Evolutionary conservation across 2,888 invertebrate species (phyloP).

Genomic region (Erebia ligea): DNA sequence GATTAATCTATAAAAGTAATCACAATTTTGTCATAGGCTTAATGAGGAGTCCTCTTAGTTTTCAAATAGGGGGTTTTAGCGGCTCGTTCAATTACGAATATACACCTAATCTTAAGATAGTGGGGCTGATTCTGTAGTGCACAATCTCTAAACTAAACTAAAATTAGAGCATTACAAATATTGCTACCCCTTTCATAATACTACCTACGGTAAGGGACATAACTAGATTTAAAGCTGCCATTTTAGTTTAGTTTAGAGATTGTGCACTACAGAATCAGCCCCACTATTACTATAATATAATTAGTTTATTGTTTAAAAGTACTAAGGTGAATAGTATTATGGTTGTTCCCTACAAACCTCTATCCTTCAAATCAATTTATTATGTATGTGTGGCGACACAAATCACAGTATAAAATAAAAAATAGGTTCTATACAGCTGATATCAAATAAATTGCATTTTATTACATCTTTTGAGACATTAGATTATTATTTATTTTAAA

Average conservation of each 20-base stretch:
- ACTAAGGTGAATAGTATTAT: no score
- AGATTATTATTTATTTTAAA: not conserved
- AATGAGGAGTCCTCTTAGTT: not conserved
- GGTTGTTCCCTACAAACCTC: not conserved
- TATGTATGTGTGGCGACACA: not conserved
- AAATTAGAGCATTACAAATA: no score
- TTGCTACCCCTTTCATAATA: no score
- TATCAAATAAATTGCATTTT: not conserved
- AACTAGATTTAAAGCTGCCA: no score
- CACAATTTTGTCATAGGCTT: not conserved
- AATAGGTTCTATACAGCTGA: not conserved
- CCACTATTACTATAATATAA: no score
- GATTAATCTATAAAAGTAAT: not conserved
- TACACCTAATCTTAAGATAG: slow-evolving; percentile 13
- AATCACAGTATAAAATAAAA: not conserved
- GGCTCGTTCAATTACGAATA: not conserved
- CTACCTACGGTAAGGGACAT: no score
- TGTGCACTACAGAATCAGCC: no score
- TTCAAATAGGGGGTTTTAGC: not conserved
- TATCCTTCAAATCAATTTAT: not conserved
- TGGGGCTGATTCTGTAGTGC: no score
- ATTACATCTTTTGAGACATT: not conserved
- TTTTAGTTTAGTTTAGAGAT: no score
- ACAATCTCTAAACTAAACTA: no score
- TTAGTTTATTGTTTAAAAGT: not conserved